Evolutionary conservation across 2,113 vertebrate genomes (phyloP).

Genomic region (Pseudorhombus dupliciocellatus): DNA sequence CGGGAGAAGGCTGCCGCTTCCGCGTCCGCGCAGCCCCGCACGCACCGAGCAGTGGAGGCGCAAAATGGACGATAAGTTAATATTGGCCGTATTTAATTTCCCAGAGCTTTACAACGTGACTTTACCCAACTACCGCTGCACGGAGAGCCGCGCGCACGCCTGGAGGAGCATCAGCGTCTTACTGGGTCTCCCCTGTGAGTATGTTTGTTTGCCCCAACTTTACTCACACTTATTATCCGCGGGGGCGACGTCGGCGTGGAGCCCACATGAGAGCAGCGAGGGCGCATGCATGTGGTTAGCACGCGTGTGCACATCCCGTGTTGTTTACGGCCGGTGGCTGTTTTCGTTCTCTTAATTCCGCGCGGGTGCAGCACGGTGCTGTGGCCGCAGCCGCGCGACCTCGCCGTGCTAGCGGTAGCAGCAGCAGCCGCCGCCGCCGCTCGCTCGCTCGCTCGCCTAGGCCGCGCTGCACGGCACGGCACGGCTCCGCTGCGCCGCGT

Average conservation of each 20-base stretch:
- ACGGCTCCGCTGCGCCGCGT: background rate
- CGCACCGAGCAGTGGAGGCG: slow-evolving; percentile 16
- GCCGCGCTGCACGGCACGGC: slow-evolving; percentile 43
- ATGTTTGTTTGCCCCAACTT: slow-evolving; percentile 59
- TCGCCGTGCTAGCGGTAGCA: slow-evolving; percentile 69
- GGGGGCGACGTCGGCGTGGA: background rate
- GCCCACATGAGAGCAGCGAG: background rate
- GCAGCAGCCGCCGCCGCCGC: slow-evolving; percentile 64
- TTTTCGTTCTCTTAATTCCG: background rate
- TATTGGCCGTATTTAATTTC: slow-evolving; percentile 71
- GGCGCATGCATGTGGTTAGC: background rate
- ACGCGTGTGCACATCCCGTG: fast-evolving
- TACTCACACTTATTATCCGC: slow-evolving; percentile 34
- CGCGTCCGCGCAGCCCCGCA: slow-evolving; percentile 66
- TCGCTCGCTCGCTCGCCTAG: slow-evolving; percentile 41
- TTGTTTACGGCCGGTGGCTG: fast-evolving
- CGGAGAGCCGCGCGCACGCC: slow-evolving; percentile 69
- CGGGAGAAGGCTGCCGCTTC: slow-evolving; percentile 76
- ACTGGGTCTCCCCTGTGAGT: slow-evolving; percentile 73
- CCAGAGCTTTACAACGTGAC: slow-evolving; percentile 78
- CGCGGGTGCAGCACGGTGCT: background rate
- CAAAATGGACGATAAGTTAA: slow-evolving; percentile 81
- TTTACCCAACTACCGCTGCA: slow-evolving; percentile 74
- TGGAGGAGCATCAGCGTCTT: slow-evolving; percentile 71
- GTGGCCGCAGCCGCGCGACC: slow-evolving; percentile 43